A percentile compares a stretch with the other conserved stretches of the same genome.
Conservation (phyloP, 1,140 invertebrate genomes). For the Maconellicoccus hirsutus region DNA sequence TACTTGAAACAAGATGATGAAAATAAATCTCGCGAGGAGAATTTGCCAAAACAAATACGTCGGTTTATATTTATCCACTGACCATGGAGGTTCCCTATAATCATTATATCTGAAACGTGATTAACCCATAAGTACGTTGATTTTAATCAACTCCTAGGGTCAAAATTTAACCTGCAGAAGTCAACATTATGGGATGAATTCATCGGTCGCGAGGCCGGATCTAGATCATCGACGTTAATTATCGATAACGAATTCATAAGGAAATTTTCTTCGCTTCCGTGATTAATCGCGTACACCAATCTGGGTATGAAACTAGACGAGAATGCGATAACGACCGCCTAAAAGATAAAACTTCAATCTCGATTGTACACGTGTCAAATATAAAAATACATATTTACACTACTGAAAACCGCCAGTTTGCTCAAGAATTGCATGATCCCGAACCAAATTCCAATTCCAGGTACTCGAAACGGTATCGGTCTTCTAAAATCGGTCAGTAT, state of each 20-base stretch:
- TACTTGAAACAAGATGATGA: conserved; percentile 90
- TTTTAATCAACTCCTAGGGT: no score
- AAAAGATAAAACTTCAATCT: conserved; percentile 35
- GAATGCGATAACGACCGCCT: conserved; percentile 98
- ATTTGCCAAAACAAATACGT: conserved; percentile 80
- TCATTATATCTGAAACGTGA: conserved; percentile 58
- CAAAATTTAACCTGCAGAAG: conserved; percentile 56
- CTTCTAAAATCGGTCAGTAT: conserved; percentile 66
- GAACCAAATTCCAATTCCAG: conserved; percentile 87
- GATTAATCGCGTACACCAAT: conserved; percentile 61
- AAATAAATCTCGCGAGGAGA: conserved; percentile 71
- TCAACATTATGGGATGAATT: conserved; percentile 35
- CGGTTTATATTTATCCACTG: conserved; percentile 49
- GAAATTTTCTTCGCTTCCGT: conserved; percentile 60
- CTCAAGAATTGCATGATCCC: conserved; percentile 78
- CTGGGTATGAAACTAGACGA: conserved; percentile 95
- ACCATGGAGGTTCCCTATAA: conserved; percentile 60
- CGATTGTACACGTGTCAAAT: no score
- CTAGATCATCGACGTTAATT: conserved; percentile 64
- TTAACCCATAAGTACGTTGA: no score
- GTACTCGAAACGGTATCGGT: conserved; percentile 70
- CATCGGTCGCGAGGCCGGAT: conserved; percentile 37
- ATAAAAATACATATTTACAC: conserved; percentile 48
- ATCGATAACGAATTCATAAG: conserved; percentile 70
- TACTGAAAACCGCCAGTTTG: conserved; percentile 82